phyloP scores from a whole-genome alignment of 2,888 invertebrate species.

The Eledona agricola region DNA sequence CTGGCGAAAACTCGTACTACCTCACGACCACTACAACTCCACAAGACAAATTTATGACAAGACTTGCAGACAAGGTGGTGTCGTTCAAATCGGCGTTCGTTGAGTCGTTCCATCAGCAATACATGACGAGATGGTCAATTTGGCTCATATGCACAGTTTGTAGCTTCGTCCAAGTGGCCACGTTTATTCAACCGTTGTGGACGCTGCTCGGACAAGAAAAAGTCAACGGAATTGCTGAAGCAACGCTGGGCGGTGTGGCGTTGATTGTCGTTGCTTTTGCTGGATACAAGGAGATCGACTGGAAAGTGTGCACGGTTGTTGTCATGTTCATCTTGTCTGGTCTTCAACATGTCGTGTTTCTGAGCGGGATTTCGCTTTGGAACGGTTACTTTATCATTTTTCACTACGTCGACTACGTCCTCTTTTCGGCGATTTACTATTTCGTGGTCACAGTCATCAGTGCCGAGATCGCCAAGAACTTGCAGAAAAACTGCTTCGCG shows the following conservation, averaged over 20 bases:
- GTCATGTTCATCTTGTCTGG: constrained; percentile 9
- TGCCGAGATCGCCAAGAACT: constrained; percentile 12
- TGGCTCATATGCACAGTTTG: constrained; percentile 14
- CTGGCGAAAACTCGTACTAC: constrained; percentile 6
- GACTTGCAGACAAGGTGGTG: neutral
- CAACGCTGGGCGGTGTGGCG: neutral
- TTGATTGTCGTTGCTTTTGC: constrained; percentile 5
- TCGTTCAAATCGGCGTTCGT: neutral
- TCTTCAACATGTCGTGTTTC: constrained; percentile 9
- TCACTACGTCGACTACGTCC: constrained; percentile 5
- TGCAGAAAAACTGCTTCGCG: constrained; percentile 10
- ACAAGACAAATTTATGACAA: neutral
- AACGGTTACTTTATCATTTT: constrained; percentile 2
- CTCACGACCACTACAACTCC: neutral
- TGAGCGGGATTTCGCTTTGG: constrained; percentile 5
- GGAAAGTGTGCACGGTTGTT: constrained; percentile 7
- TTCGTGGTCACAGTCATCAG: constrained; percentile 15
- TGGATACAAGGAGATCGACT: constrained; percentile 7
- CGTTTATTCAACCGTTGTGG: constrained; percentile 18
- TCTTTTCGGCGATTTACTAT: constrained; percentile 11
- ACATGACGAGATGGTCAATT: constrained; percentile 11
- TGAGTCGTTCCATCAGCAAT: constrained; percentile 2
- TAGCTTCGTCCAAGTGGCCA: constrained; percentile 12
- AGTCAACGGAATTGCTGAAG: constrained; percentile 12
- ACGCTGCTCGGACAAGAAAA: neutral